A percentile compares a stretch with the other conserved stretches of the same genome.
Evolutionary conservation across 37 sponge, comb jelly and placozoan genomes (phyloP).

Genomic region (Spongilla lacustris): DNA sequence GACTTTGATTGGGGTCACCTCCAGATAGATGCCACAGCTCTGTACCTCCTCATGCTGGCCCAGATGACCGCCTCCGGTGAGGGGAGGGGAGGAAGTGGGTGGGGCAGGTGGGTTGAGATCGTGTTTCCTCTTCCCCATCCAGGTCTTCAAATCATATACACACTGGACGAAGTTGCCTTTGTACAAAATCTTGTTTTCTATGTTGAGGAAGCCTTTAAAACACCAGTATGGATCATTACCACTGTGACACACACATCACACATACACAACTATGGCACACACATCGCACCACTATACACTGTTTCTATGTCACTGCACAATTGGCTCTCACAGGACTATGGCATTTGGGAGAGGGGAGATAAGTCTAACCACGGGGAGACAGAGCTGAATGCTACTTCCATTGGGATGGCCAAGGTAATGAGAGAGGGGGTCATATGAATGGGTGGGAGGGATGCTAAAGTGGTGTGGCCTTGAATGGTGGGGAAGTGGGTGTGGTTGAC

Average conservation of each 20-base stretch:
- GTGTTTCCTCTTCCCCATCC: neutral
- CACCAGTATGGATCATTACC: slow-evolving; percentile 83
- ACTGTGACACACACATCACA: no score
- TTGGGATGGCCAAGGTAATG: slow-evolving; percentile 97
- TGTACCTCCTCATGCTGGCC: slow-evolving; percentile 89
- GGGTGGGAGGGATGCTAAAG: no score
- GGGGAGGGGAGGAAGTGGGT: neutral
- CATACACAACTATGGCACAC: no score
- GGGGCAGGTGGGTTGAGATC: neutral
- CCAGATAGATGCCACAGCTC: slow-evolving; percentile 96
- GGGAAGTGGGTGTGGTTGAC: no score
- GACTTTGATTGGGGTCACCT: slow-evolving; percentile 94
- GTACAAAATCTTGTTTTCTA: slow-evolving; percentile 95
- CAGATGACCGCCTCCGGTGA: slow-evolving; percentile 88
- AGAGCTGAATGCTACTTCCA: slow-evolving; percentile 93
- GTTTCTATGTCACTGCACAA: neutral
- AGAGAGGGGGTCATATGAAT: no score
- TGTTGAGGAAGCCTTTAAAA: slow-evolving; percentile 85
- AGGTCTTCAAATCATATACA: slow-evolving; percentile 83
- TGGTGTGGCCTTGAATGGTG: no score
- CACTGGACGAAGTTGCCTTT: slow-evolving; percentile 90
- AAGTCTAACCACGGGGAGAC: slow-evolving; percentile 92
- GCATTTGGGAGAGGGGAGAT: slow-evolving; percentile 97
- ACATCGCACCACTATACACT: no score
- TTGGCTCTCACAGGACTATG: slow-evolving; percentile 86